Evolutionary conservation across 1,140 invertebrate genomes (phyloP).

Genomic region (Amyelois transitella): DNA sequence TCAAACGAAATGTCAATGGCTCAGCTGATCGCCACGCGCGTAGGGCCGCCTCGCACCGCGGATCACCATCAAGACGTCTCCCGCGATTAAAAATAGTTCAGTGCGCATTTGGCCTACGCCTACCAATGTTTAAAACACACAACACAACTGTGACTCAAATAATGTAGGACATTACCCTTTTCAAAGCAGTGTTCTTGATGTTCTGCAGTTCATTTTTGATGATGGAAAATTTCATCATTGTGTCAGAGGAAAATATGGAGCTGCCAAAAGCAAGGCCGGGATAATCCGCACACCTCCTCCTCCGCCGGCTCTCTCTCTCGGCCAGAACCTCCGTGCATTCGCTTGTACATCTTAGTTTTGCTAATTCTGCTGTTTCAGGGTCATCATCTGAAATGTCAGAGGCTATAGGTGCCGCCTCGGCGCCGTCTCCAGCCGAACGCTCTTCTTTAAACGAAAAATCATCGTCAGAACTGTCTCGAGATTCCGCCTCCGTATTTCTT

Average conservation of each 20-base stretch:
- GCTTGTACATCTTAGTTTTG: conserved; percentile 89
- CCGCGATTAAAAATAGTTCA: conserved; percentile 66
- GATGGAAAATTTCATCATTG: conserved; percentile 97
- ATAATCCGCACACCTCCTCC: conserved; percentile 90
- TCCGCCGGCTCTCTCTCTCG: conserved; percentile 85
- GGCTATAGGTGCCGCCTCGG: conserved; percentile 40
- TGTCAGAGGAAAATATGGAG: conserved; percentile 96
- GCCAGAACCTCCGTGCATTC: conserved; percentile 90
- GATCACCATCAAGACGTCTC: conserved; percentile 38
- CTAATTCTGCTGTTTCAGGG: conserved; percentile 84
- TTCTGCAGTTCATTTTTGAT: conserved; percentile 98
- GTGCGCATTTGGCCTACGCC: conserved; percentile 64
- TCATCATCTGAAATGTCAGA: conserved; percentile 77
- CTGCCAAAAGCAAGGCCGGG: conserved; percentile 92
- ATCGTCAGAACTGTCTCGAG: conserved; percentile 53
- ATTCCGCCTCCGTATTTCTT: conserved; percentile 49
- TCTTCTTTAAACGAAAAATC: conserved; percentile 65
- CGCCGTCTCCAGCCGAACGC: conserved; percentile 58
- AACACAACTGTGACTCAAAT: conserved; percentile 35
- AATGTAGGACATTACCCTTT: conserved; percentile 85
- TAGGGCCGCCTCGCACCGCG: conserved; percentile 24
- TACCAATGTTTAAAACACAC: conserved; percentile 33
- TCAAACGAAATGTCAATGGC: conserved; percentile 62
- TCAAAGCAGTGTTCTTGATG: conserved; percentile 96
- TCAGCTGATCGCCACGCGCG: conserved; percentile 67